Conservation (phyloP, 2,888 invertebrate genomes). For the Carabus problematicus region DNA sequence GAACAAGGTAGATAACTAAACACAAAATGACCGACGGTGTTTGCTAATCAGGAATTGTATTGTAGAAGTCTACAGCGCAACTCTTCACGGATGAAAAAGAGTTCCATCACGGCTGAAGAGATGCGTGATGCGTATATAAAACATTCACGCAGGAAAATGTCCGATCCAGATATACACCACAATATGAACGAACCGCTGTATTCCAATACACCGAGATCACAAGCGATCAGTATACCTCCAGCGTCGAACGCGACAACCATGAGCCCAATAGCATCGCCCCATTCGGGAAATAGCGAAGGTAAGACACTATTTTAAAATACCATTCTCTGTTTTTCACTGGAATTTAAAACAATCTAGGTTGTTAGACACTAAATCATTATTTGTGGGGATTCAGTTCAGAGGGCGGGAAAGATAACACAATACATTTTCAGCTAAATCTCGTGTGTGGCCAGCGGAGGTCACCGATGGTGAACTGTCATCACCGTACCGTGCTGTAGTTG, state of each 20-base stretch:
- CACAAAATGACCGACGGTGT: not conserved
- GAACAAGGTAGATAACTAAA: constrained; percentile 69
- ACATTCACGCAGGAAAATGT: constrained; percentile 78
- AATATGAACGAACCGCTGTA: constrained; percentile 53
- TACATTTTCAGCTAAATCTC: constrained; percentile 27
- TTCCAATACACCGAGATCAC: constrained; percentile 51
- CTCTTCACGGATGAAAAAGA: constrained; percentile 73
- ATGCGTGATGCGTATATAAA: constrained; percentile 63
- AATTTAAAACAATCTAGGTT: no score
- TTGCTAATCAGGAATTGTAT: constrained; percentile 3
- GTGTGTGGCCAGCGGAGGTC: constrained; percentile 52
- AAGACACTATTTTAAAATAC: not conserved
- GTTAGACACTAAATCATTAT: no score
- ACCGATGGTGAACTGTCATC: constrained; percentile 63
- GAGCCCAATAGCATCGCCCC: constrained; percentile 50
- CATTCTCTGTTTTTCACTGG: not conserved
- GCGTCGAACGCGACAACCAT: constrained; percentile 54
- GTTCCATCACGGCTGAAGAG: constrained; percentile 76
- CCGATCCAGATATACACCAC: constrained; percentile 87
- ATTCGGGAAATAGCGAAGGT: constrained; percentile 52
- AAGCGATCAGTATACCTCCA: constrained; percentile 58
- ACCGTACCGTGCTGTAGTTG: constrained; percentile 63
- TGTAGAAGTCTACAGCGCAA: constrained; percentile 65
- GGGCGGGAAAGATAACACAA: not conserved
- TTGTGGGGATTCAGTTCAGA: no score